Evolutionary conservation across 2,113 vertebrate genomes (phyloP).

Genomic region (Anolis sagrei): DNA sequence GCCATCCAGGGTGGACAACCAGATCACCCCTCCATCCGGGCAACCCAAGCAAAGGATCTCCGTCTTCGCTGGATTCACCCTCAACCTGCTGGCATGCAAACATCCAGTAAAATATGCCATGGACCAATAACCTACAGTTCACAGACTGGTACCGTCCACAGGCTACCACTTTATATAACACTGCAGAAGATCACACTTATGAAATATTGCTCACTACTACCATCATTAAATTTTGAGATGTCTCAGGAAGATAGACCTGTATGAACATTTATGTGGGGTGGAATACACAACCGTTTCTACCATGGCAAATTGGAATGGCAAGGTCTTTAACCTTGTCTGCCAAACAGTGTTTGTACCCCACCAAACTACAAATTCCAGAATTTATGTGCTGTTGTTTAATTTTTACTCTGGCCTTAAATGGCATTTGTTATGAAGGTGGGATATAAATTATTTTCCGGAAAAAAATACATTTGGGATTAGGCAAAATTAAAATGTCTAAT

Average conservation of each 20-base stretch:
- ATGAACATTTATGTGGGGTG: not conserved
- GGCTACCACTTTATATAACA: not conserved
- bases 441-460: not conserved
- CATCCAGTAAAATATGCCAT: no score
- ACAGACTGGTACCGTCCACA: no score
- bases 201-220: not conserved
- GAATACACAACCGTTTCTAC: not conserved
- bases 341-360: no score
- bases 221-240: not conserved
- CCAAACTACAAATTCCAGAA: no score
- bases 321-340: no score
- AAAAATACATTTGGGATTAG: not conserved
- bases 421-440: not conserved
- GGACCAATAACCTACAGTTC: no score
- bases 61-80: no score
- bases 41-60: no score
- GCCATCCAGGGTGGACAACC: no score
- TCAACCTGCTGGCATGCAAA: no score
- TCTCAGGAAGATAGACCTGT: not conserved
- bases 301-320: not conserved
- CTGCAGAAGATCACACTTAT: not conserved
- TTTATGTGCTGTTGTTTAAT: not conserved
- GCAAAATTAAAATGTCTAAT: conserved; percentile 1
- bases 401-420: not conserved
- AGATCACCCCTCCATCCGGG: no score